Conservation (phyloP, 1,140 invertebrate species). For the Vollenhovia emeryi region DNA sequence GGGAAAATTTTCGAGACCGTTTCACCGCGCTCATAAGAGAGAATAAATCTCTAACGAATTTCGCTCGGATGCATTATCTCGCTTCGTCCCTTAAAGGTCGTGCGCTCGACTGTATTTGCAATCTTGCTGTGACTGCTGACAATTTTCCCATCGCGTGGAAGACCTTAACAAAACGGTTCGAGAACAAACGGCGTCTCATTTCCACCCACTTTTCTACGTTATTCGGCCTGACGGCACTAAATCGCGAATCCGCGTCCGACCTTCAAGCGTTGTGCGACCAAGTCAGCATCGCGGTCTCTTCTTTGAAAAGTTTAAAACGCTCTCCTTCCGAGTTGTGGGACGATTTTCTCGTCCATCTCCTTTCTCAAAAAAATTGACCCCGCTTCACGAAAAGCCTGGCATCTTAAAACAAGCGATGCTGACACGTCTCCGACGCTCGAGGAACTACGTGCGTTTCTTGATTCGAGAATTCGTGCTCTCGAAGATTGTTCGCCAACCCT, state of each 20-base stretch:
- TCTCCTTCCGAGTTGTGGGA: background rate
- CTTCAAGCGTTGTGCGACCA: background rate
- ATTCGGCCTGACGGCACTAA: background rate
- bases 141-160: background rate
- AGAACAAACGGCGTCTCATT: background rate
- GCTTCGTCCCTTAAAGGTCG: background rate
- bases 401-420: background rate
- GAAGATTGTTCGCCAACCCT: too few species aligned
- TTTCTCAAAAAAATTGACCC: background rate
- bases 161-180: background rate
- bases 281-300: background rate
- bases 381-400: background rate
- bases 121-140: background rate
- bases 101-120: background rate
- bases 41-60: background rate
- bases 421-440: background rate
- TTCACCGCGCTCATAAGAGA: background rate
- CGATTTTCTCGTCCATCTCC: background rate
- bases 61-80: background rate
- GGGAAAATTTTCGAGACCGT: background rate
- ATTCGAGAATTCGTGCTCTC: too few species aligned
- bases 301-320: background rate
- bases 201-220: background rate
- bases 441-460: too few species aligned
- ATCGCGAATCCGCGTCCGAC: background rate